Evolutionary conservation across 2,888 invertebrate genomes (phyloP), one percentile per base, ranked within the genome.

Genomic region (Spialia ferax): DNA sequence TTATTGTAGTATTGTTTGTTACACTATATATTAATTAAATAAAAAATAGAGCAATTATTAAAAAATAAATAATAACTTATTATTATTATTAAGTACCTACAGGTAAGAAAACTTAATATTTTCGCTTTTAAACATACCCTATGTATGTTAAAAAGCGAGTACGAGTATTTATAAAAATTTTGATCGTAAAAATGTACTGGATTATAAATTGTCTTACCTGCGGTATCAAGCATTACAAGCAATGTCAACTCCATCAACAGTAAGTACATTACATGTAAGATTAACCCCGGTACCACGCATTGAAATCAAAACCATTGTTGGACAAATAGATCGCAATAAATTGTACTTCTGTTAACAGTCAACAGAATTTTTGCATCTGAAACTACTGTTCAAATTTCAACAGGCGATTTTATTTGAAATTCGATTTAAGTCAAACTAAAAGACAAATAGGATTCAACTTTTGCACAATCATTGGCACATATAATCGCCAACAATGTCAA

Each of bases 281-380:
- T 8, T 35, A 18, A 20, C 5, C 22, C 55, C 20, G n/a, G 63
- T 52, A 63, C 63, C 63, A 55, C 54, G 54, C 38, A 63, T 52
- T 62, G 52, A 11, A 13, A 62, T 23, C 15, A 61, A n/a, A 20
- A 18, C 11, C 8, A 11, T 35, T 38, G 3, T 26, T 2, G 4
- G n/a, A 38, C 0, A n/a, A 38, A 38, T 3, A 13, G n/a, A 38
- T 38, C 13, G 13, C 2, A n/a, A 38, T 38, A 38, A 38, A n/a
- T n/a, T n/a, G n/a, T n/a, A n/a, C n/a, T n/a, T n/a, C n/a, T n/a
- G n/a, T n/a, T 32, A 13, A 35, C 10, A 35, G 11, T 35, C 0
- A 8, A 35, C 11, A 35, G 1, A 35, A 35, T 10, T 35, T 35
- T 35, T 35, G 3, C 11, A 11, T 35, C 11, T 35, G 11, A 35